These are phyloP conservation scores for Hypanus sabinus DNA, from an alignment of 2,113 vertebrate species.

Conservation along the genomic window DNA sequence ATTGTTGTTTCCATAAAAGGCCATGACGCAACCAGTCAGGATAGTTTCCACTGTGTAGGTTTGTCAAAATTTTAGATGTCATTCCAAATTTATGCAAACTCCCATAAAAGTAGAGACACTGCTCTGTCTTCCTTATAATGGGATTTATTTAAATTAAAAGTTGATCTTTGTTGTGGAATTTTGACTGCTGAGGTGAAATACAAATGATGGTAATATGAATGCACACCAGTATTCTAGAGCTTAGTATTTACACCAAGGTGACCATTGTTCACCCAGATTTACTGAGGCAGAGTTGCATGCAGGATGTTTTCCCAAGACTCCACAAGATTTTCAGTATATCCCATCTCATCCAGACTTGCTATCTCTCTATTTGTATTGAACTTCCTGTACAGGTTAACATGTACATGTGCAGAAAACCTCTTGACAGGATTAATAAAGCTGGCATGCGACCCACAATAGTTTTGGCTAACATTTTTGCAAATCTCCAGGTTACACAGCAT, in stretches of 20 bases:
- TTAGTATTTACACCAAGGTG: background rate
- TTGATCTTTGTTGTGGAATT: background rate
- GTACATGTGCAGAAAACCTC: background rate
- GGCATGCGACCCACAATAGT: background rate
- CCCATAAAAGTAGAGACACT: too few species aligned
- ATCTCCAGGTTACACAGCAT: background rate
- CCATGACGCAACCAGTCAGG: too few species aligned
- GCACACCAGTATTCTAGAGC: background rate
- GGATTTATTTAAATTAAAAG: background rate
- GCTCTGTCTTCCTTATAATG: background rate
- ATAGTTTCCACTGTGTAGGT: too few species aligned
- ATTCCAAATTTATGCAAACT: too few species aligned
- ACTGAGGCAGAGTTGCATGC: background rate
- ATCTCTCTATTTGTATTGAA: background rate
- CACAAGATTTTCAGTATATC: background rate
- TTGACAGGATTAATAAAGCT: background rate
- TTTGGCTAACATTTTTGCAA: background rate
- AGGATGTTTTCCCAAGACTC: background rate
- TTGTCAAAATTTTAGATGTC: too few species aligned
- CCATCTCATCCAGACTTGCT: background rate
- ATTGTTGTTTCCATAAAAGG: too few species aligned
- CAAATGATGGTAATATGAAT: background rate
- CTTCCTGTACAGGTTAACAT: background rate
- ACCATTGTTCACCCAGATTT: background rate
- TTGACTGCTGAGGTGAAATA: background rate